Percentiles rank a stretch among this genome's conserved stretches.
Evolutionary conservation across 2,888 invertebrate genomes (phyloP).

Genomic region (Eupithecia insigniata): DNA sequence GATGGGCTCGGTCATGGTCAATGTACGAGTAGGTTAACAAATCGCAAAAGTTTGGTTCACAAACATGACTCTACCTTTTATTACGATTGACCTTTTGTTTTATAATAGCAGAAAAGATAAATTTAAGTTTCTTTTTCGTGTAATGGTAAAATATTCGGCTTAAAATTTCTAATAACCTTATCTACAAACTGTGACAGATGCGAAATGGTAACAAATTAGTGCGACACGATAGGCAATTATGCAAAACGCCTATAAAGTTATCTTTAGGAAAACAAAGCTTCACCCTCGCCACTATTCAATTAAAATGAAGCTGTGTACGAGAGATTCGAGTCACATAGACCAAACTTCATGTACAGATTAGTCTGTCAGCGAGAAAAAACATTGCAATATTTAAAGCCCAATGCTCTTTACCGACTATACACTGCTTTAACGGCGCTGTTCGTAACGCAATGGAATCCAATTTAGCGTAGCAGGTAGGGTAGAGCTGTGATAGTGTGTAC

Average conservation of each 20-base stretch:
- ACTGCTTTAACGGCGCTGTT: not conserved
- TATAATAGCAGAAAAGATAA: not conserved
- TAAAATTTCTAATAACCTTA: not conserved
- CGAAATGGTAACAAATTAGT: slow-evolving; percentile 78
- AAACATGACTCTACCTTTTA: not conserved
- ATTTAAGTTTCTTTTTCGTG: not conserved
- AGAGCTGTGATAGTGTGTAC: slow-evolving; percentile 19
- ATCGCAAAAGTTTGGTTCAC: not conserved
- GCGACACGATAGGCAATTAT: slow-evolving; percentile 75
- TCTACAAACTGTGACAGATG: slow-evolving; percentile 72
- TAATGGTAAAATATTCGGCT: not conserved
- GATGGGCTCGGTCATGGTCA: not conserved
- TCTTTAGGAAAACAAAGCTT: slow-evolving; percentile 77
- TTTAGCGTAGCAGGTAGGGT: not conserved
- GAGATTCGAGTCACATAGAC: slow-evolving; percentile 78
- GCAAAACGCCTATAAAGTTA: slow-evolving; percentile 80
- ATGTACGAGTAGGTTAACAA: no score
- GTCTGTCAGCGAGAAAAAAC: not conserved
- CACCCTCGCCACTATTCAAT: slow-evolving; percentile 81
- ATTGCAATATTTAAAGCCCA: slow-evolving; percentile 9
- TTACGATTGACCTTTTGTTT: not conserved
- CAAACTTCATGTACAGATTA: slow-evolving; percentile 21
- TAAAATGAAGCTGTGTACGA: slow-evolving; percentile 78
- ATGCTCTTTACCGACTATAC: not conserved
- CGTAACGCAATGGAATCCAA: slow-evolving; percentile 18